These are phyloP conservation scores for Sceliomorpha sp. DNA, from an alignment of 2,888 invertebrate genomes.

Conservation along the genomic window DNA sequence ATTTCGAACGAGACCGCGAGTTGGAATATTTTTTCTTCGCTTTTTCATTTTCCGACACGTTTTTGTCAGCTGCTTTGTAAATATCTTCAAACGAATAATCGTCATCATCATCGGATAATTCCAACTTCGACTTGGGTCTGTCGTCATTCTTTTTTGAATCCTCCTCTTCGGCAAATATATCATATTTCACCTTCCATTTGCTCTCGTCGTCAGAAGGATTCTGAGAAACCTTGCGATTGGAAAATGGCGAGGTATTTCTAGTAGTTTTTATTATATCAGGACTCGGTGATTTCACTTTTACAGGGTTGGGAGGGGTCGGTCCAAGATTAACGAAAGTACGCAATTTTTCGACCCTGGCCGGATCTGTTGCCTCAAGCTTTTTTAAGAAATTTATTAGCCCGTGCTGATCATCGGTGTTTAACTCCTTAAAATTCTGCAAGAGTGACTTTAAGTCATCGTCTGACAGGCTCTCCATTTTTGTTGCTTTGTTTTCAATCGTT, in stretches of 20 bases:
- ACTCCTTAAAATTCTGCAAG: conserved; percentile 89
- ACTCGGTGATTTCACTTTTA: conserved; percentile 57
- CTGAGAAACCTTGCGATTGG: conserved; percentile 78
- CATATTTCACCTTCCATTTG: conserved; percentile 76
- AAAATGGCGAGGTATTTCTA: conserved; percentile 81
- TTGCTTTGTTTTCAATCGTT: conserved; percentile 78
- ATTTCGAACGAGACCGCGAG: conserved; percentile 67
- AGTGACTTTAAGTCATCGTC: conserved; percentile 90
- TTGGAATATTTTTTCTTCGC: conserved; percentile 79
- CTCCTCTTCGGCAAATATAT: conserved; percentile 77
- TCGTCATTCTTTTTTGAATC: conserved; percentile 69
- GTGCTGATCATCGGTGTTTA: conserved; percentile 90
- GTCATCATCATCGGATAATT: conserved; percentile 87
- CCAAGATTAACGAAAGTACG: conserved; percentile 88
- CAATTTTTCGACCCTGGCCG: conserved; percentile 88
- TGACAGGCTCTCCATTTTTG: conserved; percentile 87
- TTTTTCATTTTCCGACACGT: conserved; percentile 85
- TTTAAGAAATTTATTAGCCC: conserved; percentile 90
- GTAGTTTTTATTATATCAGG: conserved; percentile 54
- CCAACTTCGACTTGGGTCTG: conserved; percentile 79
- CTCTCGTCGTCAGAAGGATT: conserved; percentile 78
- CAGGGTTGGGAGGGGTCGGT: conserved; percentile 45
- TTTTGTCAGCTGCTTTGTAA: conserved; percentile 88
- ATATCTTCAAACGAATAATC: conserved; percentile 93
- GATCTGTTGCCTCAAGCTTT: conserved; percentile 89